Conservation (phyloP, 2,888 invertebrate species). For the Xanthorhoe spadicearia region DNA sequence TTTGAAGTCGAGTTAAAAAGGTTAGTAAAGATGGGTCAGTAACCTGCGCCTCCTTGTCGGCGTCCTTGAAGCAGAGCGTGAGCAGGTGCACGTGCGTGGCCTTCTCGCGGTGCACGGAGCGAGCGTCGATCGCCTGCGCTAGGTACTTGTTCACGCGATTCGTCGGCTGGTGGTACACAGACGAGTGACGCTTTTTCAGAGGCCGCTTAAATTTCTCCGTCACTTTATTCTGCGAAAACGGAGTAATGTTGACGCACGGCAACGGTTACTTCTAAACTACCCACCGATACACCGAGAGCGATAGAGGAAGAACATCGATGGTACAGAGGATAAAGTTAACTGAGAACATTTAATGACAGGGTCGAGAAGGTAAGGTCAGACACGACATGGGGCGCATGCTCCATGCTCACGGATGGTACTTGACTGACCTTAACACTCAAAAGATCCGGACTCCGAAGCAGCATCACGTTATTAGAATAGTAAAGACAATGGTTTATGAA, state of each 20-base stretch:
- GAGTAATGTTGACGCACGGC: slow-evolving; percentile 51
- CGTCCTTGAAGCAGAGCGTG: slow-evolving; percentile 93
- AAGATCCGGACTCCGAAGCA: slow-evolving; percentile 82
- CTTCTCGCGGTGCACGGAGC: slow-evolving; percentile 95
- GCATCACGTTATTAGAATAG: slow-evolving; percentile 80
- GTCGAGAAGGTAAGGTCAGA: slow-evolving; percentile 50
- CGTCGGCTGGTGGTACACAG: slow-evolving; percentile 94
- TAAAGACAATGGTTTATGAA: slow-evolving; percentile 64
- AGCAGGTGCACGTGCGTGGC: slow-evolving; percentile 94
- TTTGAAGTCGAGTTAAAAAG: background rate
- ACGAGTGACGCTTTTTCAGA: slow-evolving; percentile 94
- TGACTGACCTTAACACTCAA: slow-evolving; percentile 82
- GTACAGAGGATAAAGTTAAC: slow-evolving; percentile 48
- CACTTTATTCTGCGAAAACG: slow-evolving; percentile 89
- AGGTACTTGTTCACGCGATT: slow-evolving; percentile 97
- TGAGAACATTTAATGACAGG: slow-evolving; percentile 48
- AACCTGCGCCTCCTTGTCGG: slow-evolving; percentile 92
- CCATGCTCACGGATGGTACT: slow-evolving; percentile 70
- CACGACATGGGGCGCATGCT: slow-evolving; percentile 72
- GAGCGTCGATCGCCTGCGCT: slow-evolving; percentile 95
- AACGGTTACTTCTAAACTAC: slow-evolving; percentile 32
- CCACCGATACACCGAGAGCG: slow-evolving; percentile 46
- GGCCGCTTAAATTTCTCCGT: slow-evolving; percentile 95
- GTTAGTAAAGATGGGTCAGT: slow-evolving; percentile 1
- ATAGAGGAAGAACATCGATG: slow-evolving; percentile 43